Evolutionary conservation across 2,888 invertebrate species (phyloP).

Genomic region (Augochlorella aurata): DNA sequence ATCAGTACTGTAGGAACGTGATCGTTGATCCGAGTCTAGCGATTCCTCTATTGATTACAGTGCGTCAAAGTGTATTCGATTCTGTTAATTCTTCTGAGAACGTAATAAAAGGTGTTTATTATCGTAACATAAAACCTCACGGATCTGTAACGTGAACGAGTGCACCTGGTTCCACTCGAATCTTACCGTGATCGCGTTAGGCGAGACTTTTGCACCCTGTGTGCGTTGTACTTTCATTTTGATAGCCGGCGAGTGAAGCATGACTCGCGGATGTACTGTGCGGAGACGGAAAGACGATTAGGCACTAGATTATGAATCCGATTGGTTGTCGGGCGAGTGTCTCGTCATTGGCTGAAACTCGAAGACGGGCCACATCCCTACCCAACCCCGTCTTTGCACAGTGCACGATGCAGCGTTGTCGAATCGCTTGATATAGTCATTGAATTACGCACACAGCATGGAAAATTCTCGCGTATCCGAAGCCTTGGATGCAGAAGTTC

Average conservation of each 20-base stretch:
- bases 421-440: not conserved
- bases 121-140: constrained; percentile 22
- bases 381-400: not conserved
- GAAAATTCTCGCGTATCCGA: not conserved
- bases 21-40: constrained; percentile 29
- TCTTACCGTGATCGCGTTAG: not conserved
- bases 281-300: not conserved
- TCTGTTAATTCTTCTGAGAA: constrained; percentile 17
- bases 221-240: not conserved
- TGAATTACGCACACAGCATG: not conserved
- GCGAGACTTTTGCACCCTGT: not conserved
- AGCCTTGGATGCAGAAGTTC: constrained; percentile 5
- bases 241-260: not conserved
- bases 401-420: not conserved
- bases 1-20: constrained; percentile 25
- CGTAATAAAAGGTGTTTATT: constrained; percentile 11
- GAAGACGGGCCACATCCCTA: not conserved
- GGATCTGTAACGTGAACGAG: not conserved
- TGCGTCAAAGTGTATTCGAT: constrained; percentile 11
- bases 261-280: not conserved
- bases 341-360: not conserved
- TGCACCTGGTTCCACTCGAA: not conserved
- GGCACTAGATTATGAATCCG: not conserved
- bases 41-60: constrained; percentile 17
- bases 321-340: not conserved